Conservation (phyloP, 1,140 invertebrate species). For the Vanessa atalanta region DNA sequence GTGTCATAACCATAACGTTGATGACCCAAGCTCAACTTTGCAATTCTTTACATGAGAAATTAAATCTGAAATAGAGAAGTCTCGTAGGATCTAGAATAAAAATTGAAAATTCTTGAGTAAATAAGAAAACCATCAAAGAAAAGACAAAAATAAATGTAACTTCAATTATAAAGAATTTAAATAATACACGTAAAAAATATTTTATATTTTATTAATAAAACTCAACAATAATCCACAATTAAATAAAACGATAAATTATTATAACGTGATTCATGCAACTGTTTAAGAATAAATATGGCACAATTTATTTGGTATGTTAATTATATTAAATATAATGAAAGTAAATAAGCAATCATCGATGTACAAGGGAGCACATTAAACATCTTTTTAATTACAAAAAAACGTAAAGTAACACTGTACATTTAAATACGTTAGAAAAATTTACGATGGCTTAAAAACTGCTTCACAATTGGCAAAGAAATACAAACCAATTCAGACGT, state of each 20-base stretch:
- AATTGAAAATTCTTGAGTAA: too few species aligned
- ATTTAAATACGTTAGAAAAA: neutral
- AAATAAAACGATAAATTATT: slow-evolving; percentile 55
- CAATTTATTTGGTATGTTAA: slow-evolving; percentile 25
- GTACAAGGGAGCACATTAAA: slow-evolving; percentile 29
- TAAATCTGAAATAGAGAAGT: too few species aligned
- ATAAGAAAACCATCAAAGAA: too few species aligned
- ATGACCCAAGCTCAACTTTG: too few species aligned
- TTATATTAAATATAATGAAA: slow-evolving; percentile 23
- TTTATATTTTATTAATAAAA: slow-evolving; percentile 71
- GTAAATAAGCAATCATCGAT: slow-evolving; percentile 1
- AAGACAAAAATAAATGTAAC: neutral
- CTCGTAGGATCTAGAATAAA: too few species aligned
- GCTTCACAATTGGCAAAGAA: neutral
- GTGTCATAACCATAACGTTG: too few species aligned
- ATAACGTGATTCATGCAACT: slow-evolving; percentile 55
- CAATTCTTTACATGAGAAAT: too few species aligned
- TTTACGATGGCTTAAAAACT: neutral
- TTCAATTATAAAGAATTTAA: neutral
- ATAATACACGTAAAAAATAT: slow-evolving; percentile 26
- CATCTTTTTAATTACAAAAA: slow-evolving; percentile 33
- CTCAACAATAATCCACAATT: slow-evolving; percentile 74
- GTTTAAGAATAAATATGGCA: slow-evolving; percentile 45
- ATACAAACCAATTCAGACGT: neutral
- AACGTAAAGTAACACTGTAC: slow-evolving; percentile 34